Percentiles rank a stretch among this genome's conserved stretches.
Conservation (phyloP, 2,797 vertebrate species). For the Gymnodraco acuticeps region DNA sequence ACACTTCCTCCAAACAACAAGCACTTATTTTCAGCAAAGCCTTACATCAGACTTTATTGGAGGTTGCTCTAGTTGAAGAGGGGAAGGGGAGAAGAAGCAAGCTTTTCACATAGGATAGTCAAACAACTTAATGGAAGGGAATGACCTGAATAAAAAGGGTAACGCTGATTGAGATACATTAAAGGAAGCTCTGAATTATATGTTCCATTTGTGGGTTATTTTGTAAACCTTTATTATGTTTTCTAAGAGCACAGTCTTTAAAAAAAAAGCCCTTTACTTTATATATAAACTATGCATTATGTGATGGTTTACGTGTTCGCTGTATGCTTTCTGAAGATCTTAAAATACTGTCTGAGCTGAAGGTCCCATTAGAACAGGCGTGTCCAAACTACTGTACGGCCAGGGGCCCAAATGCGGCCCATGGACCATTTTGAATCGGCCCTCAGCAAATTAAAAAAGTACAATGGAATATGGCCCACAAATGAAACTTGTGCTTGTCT, state of each 20-base stretch:
- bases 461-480: too few species aligned
- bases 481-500: too few species aligned
- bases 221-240: conserved; percentile 1
- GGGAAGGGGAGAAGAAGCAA: conserved; percentile 2
- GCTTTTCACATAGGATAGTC: conserved; percentile 12
- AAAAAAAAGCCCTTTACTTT: conserved; percentile 1
- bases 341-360: neutral
- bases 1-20: conserved; percentile 21
- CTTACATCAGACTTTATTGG: conserved; percentile 28
- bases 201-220: conserved; percentile 22
- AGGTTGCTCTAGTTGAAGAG: conserved; percentile 15
- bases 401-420: too few species aligned
- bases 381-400: too few species aligned
- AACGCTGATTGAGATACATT: conserved; percentile 30
- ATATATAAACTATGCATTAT: conserved; percentile 15
- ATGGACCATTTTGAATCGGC: too few species aligned
- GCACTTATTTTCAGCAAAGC: conserved; percentile 38
- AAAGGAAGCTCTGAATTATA: conserved; percentile 28
- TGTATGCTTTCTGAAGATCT: neutral
- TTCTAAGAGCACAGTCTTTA: neutral
- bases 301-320: neutral
- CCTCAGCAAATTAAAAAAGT: too few species aligned
- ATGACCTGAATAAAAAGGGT: conserved; percentile 6
- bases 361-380: neutral
- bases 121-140: conserved; percentile 31